Percentiles rank a stretch among this genome's conserved stretches.
These are phyloP conservation scores for Sceliomorpha sp. DNA, from an alignment of 2,888 invertebrate genomes.

Conservation along the genomic window DNA sequence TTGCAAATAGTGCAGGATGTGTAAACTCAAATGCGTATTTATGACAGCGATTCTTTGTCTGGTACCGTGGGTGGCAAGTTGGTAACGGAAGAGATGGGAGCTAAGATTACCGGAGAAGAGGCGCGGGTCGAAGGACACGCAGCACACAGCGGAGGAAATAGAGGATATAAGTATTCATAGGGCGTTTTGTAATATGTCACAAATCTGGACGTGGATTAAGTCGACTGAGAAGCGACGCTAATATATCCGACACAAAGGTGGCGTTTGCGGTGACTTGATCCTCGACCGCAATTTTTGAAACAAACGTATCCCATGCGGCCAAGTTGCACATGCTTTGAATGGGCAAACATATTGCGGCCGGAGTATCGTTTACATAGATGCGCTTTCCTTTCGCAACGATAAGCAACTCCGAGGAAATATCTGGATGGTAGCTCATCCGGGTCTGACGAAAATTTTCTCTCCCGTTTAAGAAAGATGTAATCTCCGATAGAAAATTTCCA, in stretches of 20 bases:
- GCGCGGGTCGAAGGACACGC: constrained; percentile 36
- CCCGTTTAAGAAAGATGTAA: too few species aligned
- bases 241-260: constrained; percentile 49
- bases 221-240: constrained; percentile 51
- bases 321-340: constrained; percentile 41
- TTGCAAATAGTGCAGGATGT: constrained; percentile 45
- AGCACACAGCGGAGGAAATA: constrained; percentile 45
- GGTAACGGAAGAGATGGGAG: constrained; percentile 39
- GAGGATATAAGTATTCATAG: constrained; percentile 63
- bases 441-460: too few species aligned
- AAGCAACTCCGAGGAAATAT: constrained; percentile 7
- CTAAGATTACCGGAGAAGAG: constrained; percentile 38
- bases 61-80: constrained; percentile 33
- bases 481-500: too few species aligned
- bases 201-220: constrained; percentile 65
- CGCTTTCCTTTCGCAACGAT: constrained; percentile 8
- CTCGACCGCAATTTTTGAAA: constrained; percentile 34
- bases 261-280: constrained; percentile 38
- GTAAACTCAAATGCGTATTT: constrained; percentile 53
- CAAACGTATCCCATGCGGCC: constrained; percentile 39
- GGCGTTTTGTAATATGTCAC: constrained; percentile 66
- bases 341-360: constrained; percentile 26
- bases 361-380: constrained; percentile 29
- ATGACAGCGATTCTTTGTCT: constrained; percentile 50
- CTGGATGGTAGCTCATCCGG: too few species aligned